Percentiles rank a stretch among this genome's conserved stretches.
These are phyloP conservation scores for Plectropomus leopardus DNA, from an alignment of 2,113 vertebrate genomes.

Conservation along the genomic window DNA sequence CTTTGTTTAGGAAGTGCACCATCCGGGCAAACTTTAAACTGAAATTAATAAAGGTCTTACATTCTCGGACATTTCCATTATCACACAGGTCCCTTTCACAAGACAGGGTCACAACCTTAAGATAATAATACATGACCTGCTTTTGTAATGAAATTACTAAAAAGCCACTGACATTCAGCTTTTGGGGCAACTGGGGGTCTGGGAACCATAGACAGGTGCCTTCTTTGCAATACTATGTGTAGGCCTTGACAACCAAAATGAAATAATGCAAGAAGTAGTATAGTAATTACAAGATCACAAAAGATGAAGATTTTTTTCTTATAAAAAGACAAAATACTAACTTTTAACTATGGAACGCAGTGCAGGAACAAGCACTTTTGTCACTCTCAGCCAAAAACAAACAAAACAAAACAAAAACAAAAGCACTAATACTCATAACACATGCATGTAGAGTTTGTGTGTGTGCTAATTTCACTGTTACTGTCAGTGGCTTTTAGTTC, in stretches of 20 bases:
- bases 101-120: background rate
- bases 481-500: conserved; percentile 10
- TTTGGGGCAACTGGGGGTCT: background rate
- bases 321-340: too few species aligned
- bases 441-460: background rate
- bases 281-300: too few species aligned
- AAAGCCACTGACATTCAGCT: background rate
- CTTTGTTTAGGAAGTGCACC: background rate
- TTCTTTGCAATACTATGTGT: background rate
- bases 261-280: background rate
- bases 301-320: background rate
- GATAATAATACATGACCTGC: background rate
- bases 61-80: too few species aligned
- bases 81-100: background rate
- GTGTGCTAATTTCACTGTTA: background rate
- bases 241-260: background rate
- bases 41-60: too few species aligned
- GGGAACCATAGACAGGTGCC: background rate
- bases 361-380: too few species aligned
- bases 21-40: background rate
- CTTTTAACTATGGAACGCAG: too few species aligned
- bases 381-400: too few species aligned
- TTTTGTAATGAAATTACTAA: background rate
- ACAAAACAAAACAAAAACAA: too few species aligned
- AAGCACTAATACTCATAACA: background rate